A percentile compares a stretch with the other conserved stretches of the same genome.
These are phyloP conservation scores for Lacanobia oleracea DNA, from an alignment of 2,888 invertebrate species.

Conservation along the genomic window DNA sequence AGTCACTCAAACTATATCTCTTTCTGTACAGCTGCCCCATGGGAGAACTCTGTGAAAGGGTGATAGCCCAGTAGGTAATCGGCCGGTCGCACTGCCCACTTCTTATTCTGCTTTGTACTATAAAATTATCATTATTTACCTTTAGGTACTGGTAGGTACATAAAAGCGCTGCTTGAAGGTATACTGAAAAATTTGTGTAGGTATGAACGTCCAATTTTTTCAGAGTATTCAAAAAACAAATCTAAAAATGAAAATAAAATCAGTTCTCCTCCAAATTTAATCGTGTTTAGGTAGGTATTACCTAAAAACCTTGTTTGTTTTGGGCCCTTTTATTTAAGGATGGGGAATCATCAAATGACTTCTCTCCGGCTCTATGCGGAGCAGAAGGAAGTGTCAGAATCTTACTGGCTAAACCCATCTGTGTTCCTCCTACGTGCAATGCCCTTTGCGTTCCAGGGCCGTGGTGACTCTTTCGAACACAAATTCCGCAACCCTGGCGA, in stretches of 20 bases:
- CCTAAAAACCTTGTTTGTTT: no score
- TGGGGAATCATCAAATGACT: neutral
- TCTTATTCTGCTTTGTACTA: conserved; percentile 24
- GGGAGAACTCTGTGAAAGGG: conserved; percentile 29
- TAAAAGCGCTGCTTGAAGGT: neutral
- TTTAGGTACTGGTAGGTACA: neutral
- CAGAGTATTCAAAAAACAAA: no score
- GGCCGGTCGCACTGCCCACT: conserved; percentile 43
- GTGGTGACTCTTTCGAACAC: no score
- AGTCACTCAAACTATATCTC: conserved; percentile 45
- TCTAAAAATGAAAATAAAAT: no score
- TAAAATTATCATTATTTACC: conserved; percentile 14
- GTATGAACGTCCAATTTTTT: no score
- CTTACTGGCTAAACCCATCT: neutral
- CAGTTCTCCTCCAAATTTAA: no score
- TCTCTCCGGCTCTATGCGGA: neutral
- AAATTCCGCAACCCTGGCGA: no score
- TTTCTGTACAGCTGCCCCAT: conserved; percentile 30
- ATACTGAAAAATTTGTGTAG: neutral
- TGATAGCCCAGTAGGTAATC: conserved; percentile 53
- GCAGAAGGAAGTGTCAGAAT: neutral
- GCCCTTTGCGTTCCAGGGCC: neutral
- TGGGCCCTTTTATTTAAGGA: no score
- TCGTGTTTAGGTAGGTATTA: no score
- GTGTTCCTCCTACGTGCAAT: neutral